These are phyloP conservation scores for Anisognathus igniventris DNA, from an alignment of 2,797 vertebrate genomes.

Conservation along the genomic window DNA sequence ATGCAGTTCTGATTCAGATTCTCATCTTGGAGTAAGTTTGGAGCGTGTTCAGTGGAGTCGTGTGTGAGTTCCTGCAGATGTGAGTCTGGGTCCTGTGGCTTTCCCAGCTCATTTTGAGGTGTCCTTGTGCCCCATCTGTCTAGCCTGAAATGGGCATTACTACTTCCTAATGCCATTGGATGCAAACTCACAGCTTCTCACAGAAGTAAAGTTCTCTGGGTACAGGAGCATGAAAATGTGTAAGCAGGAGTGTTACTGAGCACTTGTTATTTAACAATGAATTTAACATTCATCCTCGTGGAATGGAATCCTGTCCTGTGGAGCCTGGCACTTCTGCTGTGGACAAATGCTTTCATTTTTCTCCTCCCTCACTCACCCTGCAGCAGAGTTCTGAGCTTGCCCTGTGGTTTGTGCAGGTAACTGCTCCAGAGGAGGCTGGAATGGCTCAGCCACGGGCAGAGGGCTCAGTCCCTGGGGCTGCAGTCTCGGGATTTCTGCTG, in stretches of 20 bases:
- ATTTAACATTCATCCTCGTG: not conserved
- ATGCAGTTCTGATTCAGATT: not conserved
- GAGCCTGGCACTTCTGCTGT: not conserved
- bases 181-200: not conserved
- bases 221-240: not conserved
- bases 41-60: not conserved
- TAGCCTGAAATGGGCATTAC: not conserved
- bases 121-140: not conserved
- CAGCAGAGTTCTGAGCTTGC: not conserved
- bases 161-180: not conserved
- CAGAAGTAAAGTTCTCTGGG: not conserved
- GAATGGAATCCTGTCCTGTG: not conserved
- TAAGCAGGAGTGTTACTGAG: not conserved
- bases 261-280: not conserved
- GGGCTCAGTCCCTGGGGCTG: not conserved
- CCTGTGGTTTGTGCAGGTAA: not conserved
- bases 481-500: not conserved
- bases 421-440: not conserved
- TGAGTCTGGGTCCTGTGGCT: accelerated
- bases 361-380: not conserved
- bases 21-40: not conserved
- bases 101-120: not conserved
- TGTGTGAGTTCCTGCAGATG: not conserved
- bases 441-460: not conserved
- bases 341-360: not conserved